Evolutionary conservation across 2,113 vertebrate species (phyloP), one percentile per base, ranked within the genome.

Genomic region (Natator depressus): DNA sequence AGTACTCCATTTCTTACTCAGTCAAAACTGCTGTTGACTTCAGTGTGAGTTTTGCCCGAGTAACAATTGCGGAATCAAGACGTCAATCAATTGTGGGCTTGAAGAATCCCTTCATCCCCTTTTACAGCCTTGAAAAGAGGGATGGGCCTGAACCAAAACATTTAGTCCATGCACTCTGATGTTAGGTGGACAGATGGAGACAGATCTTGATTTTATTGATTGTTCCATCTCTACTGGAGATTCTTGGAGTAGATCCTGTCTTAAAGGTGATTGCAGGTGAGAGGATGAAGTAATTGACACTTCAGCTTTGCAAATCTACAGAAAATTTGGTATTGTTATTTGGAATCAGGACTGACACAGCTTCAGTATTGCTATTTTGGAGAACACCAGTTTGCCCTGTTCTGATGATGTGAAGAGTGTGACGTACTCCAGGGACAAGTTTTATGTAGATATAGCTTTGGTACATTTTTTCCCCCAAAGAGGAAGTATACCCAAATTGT

Each of bases 381-480:
- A 78, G 24, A 46, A 46, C 8, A 47, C 42, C 5, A 78, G 6
- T 42, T 46, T 47, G 11, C 24, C 24, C 8, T 85, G 49, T 19
- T 85, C 12, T 65, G 85, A 53, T 83, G 78, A 8, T 78, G 8
- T 19, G 25, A 81, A 84, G 80, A 81, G 16, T 13, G 3, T 29
- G 4, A 0, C 47, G 31, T 54, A 6, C 53, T 16, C 47, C 46
- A 7, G 35, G 72, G 51, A n/a, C 19, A 53, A 46, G 1, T 49
- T 25, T 87, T 79, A 86, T 2, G 0, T 31, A 57, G 10, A 10
- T 51, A 76, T 72, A 46, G 50, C 42, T 92, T 91, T 86, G 72
- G 29, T 42, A 83, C 10, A 5, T 13, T 85, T 91, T 72, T 69
- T 80, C 20, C 59, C 76, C 55, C 62, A 79, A 55, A 20, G 65